phyloP scores from a whole-genome alignment of 2,797 vertebrate species.

The Microcaecilia unicolor region DNA sequence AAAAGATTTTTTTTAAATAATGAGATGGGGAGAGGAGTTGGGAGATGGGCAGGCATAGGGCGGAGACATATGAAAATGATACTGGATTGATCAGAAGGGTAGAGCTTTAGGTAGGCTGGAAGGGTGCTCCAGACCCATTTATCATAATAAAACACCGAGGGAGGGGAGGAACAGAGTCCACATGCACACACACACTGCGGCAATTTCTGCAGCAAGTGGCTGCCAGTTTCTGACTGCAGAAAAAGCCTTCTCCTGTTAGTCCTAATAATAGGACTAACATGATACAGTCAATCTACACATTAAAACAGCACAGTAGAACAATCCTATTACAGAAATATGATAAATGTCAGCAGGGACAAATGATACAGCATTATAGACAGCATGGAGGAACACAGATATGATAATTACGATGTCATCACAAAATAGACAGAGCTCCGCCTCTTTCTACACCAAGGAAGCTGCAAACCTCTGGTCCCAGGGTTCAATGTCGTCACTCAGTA shows the following conservation, averaged over 20 bases:
- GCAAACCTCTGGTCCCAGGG: constrained; percentile 33
- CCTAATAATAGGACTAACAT: no score
- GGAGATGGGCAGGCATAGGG: not conserved
- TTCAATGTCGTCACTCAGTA: no score
- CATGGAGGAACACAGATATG: no score
- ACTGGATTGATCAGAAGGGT: constrained; percentile 9
- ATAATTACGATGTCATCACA: no score
- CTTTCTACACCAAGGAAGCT: not conserved
- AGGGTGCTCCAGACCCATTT: constrained; percentile 10
- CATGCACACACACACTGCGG: constrained; percentile 42
- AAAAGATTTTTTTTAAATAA: constrained; percentile 17
- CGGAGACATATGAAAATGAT: constrained; percentile 5
- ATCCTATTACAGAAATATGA: no score
- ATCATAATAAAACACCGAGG: constrained; percentile 17
- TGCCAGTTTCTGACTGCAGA: constrained; percentile 44
- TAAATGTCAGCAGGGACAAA: no score
- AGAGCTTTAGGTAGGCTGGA: constrained; percentile 8
- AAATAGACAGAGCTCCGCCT: no score
- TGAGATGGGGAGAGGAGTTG: constrained; percentile 8
- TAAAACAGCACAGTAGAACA: no score
- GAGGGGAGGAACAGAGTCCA: constrained; percentile 39
- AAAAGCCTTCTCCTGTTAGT: constrained; percentile 11
- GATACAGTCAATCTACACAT: no score
- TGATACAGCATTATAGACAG: no score
- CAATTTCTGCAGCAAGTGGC: constrained; percentile 52